Evolutionary conservation across 2,888 invertebrate genomes (phyloP).

Genomic region (Elmis aenea): DNA sequence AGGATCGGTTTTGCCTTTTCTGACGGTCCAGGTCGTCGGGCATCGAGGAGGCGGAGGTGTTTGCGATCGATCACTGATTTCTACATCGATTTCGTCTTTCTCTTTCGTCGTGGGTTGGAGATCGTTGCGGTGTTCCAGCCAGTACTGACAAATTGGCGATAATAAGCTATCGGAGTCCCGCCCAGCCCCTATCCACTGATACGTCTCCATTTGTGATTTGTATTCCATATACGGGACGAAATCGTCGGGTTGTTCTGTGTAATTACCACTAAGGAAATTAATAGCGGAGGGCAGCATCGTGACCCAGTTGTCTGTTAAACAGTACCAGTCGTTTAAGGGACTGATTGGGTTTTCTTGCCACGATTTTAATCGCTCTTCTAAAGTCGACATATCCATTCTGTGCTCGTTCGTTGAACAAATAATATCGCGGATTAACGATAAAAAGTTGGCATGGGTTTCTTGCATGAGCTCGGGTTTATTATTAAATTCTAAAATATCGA

Average conservation of each 20-base stretch:
- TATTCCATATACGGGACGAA: slow-evolving; percentile 87
- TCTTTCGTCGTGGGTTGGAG: slow-evolving; percentile 30
- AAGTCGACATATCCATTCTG: slow-evolving; percentile 69
- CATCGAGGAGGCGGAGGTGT: slow-evolving; percentile 58
- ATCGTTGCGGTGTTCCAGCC: slow-evolving; percentile 63
- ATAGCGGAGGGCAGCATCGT: slow-evolving; percentile 71
- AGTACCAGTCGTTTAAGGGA: slow-evolving; percentile 77
- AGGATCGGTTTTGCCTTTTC: slow-evolving; percentile 62
- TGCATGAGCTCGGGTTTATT: slow-evolving; percentile 61
- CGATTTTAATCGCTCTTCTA: slow-evolving; percentile 66
- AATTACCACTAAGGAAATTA: slow-evolving; percentile 78
- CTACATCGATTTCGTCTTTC: slow-evolving; percentile 43
- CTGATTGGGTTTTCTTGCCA: slow-evolving; percentile 79
- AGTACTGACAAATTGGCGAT: slow-evolving; percentile 69
- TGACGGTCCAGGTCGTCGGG: slow-evolving; percentile 78
- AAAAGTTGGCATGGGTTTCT: slow-evolving; percentile 79
- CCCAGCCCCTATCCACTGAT: slow-evolving; percentile 93
- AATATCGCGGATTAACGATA: slow-evolving; percentile 81
- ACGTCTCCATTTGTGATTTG: slow-evolving; percentile 65
- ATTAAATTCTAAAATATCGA: slow-evolving; percentile 53
- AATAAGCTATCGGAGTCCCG: slow-evolving; percentile 81
- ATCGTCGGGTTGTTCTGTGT: slow-evolving; percentile 74
- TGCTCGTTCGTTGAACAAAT: slow-evolving; percentile 83
- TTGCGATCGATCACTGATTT: slow-evolving; percentile 42
- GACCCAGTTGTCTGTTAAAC: slow-evolving; percentile 67